Conservation (phyloP, 2,888 invertebrate genomes). For the Drosophila ezoana region DNA sequence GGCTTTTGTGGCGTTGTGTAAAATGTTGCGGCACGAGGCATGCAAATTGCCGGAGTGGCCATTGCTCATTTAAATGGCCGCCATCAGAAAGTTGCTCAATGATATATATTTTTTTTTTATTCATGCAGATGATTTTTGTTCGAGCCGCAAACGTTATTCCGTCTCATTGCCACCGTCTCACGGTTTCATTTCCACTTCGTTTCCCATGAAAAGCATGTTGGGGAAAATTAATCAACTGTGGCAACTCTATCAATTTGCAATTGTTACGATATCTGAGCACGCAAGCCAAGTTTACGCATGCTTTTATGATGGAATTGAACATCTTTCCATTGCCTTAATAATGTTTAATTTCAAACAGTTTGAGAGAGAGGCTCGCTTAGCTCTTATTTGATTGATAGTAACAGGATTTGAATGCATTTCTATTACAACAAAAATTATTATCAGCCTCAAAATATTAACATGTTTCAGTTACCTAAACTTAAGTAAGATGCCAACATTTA, state of each 20-base stretch:
- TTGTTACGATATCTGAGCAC: not conserved
- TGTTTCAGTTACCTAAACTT: too few species aligned
- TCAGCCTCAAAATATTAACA: too few species aligned
- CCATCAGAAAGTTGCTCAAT: not conserved
- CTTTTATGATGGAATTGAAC: not conserved
- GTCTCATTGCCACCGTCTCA: constrained; percentile 5
- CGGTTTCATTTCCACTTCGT: not conserved
- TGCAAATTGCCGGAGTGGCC: constrained; percentile 13
- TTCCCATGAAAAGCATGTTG: constrained; percentile 1
- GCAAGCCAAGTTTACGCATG: not conserved
- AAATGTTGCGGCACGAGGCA: constrained; percentile 3
- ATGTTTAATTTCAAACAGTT: too few species aligned
- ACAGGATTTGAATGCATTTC: too few species aligned
- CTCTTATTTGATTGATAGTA: too few species aligned
- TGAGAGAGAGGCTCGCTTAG: too few species aligned
- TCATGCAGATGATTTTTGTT: constrained; percentile 23
- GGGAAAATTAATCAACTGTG: constrained; percentile 7
- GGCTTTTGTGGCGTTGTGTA: not conserved
- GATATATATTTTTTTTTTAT: constrained; percentile 1
- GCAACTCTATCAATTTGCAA: constrained; percentile 1
- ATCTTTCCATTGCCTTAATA: too few species aligned
- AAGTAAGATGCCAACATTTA: too few species aligned
- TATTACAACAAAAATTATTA: too few species aligned
- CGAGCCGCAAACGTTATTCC: constrained; percentile 1
- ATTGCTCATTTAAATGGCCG: constrained; percentile 40